Percentiles rank a stretch among this genome's conserved stretches.
These are phyloP conservation scores for Neoaliturus tenellus DNA, from an alignment of 2,888 invertebrate genomes.

Conservation along the genomic window DNA sequence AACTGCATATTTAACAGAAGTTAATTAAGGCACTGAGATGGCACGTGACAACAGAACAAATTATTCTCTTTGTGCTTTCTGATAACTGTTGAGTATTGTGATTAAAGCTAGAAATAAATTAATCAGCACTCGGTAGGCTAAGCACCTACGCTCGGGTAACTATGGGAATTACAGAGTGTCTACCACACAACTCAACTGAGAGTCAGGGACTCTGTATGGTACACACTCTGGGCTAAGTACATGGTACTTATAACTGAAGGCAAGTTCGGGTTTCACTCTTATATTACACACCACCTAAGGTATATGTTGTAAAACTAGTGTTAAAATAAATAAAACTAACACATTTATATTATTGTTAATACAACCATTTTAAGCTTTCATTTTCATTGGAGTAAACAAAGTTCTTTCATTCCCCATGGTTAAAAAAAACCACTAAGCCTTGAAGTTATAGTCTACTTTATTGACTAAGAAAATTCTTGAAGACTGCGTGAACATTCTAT, in stretches of 20 bases:
- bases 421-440: too few species aligned
- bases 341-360: background rate
- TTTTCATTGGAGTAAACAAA: too few species aligned
- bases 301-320: background rate
- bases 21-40: background rate
- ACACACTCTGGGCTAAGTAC: constrained; percentile 26
- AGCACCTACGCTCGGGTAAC: constrained; percentile 45
- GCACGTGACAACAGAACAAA: background rate
- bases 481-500: too few species aligned
- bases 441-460: too few species aligned
- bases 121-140: constrained; percentile 25
- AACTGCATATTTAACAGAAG: too few species aligned
- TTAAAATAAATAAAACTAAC: constrained; percentile 31
- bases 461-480: too few species aligned
- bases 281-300: constrained; percentile 22
- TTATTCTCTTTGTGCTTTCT: background rate
- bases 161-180: constrained; percentile 20
- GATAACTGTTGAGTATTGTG: background rate
- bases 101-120: constrained; percentile 39
- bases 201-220: background rate
- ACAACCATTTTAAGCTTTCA: background rate
- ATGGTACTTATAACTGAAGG: constrained; percentile 38
- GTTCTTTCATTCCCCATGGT: too few species aligned
- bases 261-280: constrained; percentile 30
- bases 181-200: background rate